Evolutionary conservation across 2,888 invertebrate species (phyloP).

Genomic region (Zeuzera pyrina): DNA sequence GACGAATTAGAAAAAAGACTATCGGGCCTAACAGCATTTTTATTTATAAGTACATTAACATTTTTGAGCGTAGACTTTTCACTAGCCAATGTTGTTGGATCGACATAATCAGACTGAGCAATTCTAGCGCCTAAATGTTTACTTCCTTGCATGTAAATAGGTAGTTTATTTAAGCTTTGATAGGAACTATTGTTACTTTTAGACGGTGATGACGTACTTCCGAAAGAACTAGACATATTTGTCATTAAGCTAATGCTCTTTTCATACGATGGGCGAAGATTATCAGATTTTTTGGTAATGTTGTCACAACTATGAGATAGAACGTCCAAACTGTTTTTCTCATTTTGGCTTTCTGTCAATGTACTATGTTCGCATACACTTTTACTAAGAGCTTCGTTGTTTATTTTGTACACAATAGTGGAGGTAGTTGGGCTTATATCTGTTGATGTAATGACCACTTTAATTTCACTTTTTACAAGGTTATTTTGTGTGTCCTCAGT

Average conservation of each 20-base stretch:
- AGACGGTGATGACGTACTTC: slow-evolving; percentile 35
- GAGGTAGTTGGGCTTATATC: slow-evolving; percentile 46
- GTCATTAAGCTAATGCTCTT: slow-evolving; percentile 52
- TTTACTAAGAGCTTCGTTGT: slow-evolving; percentile 45
- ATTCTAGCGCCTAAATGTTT: slow-evolving; percentile 89
- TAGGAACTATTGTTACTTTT: slow-evolving; percentile 53
- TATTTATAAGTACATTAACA: slow-evolving; percentile 77
- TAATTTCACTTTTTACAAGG: slow-evolving; percentile 39
- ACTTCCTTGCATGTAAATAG: slow-evolving; percentile 84
- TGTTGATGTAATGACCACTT: slow-evolving; percentile 53
- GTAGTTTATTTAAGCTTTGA: slow-evolving; percentile 60
- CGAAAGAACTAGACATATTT: slow-evolving; percentile 33
- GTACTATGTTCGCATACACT: slow-evolving; percentile 54
- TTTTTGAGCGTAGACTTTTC: slow-evolving; percentile 60
- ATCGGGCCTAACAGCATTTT: slow-evolving; percentile 67
- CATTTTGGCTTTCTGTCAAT: slow-evolving; percentile 48
- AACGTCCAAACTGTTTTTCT: slow-evolving; percentile 50
- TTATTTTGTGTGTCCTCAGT: slow-evolving; percentile 30
- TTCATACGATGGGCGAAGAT: slow-evolving; percentile 35
- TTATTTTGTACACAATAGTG: slow-evolving; percentile 29
- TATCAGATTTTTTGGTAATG: slow-evolving; percentile 40
- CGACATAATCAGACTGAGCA: slow-evolving; percentile 89
- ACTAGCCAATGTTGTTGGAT: slow-evolving; percentile 79
- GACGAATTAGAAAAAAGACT: slow-evolving; percentile 74
- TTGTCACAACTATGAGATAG: slow-evolving; percentile 57